Evolutionary conservation across 2,113 vertebrate species (phyloP), one percentile per base, ranked within the genome.

Genomic region (Canis aureus): DNA sequence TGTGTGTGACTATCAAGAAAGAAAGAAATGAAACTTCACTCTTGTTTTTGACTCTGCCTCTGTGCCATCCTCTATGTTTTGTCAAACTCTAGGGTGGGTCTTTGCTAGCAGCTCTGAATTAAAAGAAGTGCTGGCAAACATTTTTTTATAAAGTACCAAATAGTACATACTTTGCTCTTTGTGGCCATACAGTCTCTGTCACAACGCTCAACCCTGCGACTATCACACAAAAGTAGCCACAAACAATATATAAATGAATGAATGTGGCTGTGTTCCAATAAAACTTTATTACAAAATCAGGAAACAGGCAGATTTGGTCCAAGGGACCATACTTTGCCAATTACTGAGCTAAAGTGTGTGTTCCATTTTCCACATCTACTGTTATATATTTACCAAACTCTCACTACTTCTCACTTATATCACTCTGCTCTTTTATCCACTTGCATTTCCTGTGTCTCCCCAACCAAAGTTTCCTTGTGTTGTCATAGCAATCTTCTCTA

Each of bases 281-380:
- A 91, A 97, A 78, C 62, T 67, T 87, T 67, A 87, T 96, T 79
- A 66, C 15, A 69, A 29, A 82, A 91, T 66, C 3, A 73, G 8
- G 3, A 19, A 91, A 19, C 5, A 32, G 51, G 27, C 60, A 51
- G 23, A 43, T 49, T 62, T 32, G 59, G 13, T 17, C 11, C 12
- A 5, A 49, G 17, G 20, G 12, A 4, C 19, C 22, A 1, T 5
- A 35, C n/a, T 55, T 20, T 60, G 32, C 57, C 38, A 57, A 10
- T 7, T 55, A 11, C 67, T 88, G 76, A 89, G 73, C 29, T n/a
- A 43, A 8, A 55, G 1, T 27, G 12, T 22, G 22, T 25, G 6
- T 12, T 32, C 43, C 53, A 32, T 3, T 27, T 35, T 25, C 38
- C 29, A 62, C 15, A 15, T 15, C 25, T 51, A 15, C 10, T 59